Evolutionary conservation across 2,797 vertebrate species (phyloP), one percentile per base, ranked within the genome.

Genomic region (Poeciliopsis gracilis): DNA sequence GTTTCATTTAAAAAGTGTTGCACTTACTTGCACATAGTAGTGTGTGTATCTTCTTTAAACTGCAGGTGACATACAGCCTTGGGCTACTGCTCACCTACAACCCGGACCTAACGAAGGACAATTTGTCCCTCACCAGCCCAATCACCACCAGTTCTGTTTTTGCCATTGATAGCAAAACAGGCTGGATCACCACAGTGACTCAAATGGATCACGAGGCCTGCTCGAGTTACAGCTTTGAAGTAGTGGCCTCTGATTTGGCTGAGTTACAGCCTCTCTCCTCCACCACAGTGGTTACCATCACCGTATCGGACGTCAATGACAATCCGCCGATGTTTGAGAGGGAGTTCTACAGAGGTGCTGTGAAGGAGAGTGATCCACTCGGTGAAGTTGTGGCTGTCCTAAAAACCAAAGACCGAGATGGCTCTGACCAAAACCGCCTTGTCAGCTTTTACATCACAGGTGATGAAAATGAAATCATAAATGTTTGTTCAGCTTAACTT

Each of bases 391-490:
- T 99, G 73, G 97, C 97, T 7, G 95, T 98, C 61, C 83, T 99
- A 25, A 97, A 97, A 86, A 98, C 97, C 69, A 95, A 88, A 2
- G 98, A 99, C 82, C 94, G 91, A 2, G 98, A 99, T 73, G 97
- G 96, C 8, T 95, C 97, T 1, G 97, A 97, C 87, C 94, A 96
- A 63, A 99, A 99, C 87, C 96, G 95, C 86, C 96, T 98, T 61
- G 95, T 98, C 87, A 97, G 94, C 73, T 97, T 97, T 51, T 97
- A 97, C 86, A 97, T 99, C 84, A 98, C 97, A 89, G 98, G 98
- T 99, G 73, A 92, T 91, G 69, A 86, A 78, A 80, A 72, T 30
- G n/a, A 20, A 25, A 2, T 8, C 9, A 2, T 8, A n/a, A 25
- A 43, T 20, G 13, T 43, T 51, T 7, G 33, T 66, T 2, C 20